Base-by-base conservation (phyloP, 2,888 invertebrate genomes). In the Drosophila nigricruria region DNA sequence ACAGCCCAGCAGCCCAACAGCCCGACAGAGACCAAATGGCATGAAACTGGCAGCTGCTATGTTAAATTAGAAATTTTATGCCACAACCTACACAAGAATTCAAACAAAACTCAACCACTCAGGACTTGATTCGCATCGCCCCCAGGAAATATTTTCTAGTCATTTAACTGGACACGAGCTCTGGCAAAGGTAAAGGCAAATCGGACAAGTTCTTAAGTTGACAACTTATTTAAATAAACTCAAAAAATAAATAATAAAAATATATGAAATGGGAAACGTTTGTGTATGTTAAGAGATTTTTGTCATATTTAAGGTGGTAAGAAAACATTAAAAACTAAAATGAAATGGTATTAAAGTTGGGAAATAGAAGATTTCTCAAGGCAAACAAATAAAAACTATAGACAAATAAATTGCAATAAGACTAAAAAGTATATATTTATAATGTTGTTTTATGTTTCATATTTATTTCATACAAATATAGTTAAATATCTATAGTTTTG, bases 41-140 rank as follows among this genome's bases (percentile, higher is more conserved):
- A 68, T 82, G 69, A 61, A 75, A 76, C 70, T 76, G 82, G 62
- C 83, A 82, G 70, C 68, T 88, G 77, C 56, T 79, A 67, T 49
- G 52, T 49, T 20, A 52, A 59, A 69, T 64, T 54, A 30, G 36
- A 56, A 57, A 20, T 56, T 50, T 27, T 6, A 42, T 42, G 36
- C 49, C 56, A 16, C 23, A 45, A 47, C 25, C 36, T 16, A 53
- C 53, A 38, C 36, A 27, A 47, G n/a, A 49, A 52, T 59, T 60
- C 20, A 40, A 45, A 58, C 47, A 61, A 45, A 52, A 36, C 18
- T 57, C 12, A 38, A 34, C 34, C 9, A 5, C 40, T 16, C 14
- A 45, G 34, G 18, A 14, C 12, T 23, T 58, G 34, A 49, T 47
- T 66, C 30, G 18, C 45, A n/a, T 47, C 16, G 25, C 30, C 18